Conservation (phyloP, 2,113 vertebrate genomes). For the Dasypus novemcinctus region DNA sequence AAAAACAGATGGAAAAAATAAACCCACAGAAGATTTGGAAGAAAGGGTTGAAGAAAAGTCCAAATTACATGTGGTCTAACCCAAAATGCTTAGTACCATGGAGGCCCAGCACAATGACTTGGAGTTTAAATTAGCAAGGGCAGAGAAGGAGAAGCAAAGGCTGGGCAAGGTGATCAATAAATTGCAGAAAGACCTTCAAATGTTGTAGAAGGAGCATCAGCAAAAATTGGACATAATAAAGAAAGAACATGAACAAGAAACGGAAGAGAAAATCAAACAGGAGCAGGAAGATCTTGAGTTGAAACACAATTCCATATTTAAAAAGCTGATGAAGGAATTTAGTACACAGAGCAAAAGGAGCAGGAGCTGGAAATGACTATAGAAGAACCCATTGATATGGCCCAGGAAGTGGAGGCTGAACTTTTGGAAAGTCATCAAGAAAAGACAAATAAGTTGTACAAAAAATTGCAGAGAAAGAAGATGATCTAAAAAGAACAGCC, state of each 20-base stretch:
- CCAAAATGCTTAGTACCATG: constrained; percentile 60
- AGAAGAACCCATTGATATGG: constrained; percentile 94
- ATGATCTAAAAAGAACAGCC: constrained; percentile 92
- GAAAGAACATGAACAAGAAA: constrained; percentile 91
- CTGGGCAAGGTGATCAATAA: constrained; percentile 87
- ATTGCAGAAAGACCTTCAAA: constrained; percentile 92
- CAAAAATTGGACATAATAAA: constrained; percentile 91
- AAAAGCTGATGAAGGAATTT: constrained; percentile 96
- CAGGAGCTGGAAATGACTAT: constrained; percentile 89
- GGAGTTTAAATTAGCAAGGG: constrained; percentile 83
- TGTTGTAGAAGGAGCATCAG: constrained; percentile 91
- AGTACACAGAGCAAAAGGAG: constrained; percentile 96
- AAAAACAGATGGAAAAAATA: constrained; percentile 77
- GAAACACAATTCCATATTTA: constrained; percentile 93
- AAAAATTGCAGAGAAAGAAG: constrained; percentile 92
- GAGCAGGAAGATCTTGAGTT: constrained; percentile 93
- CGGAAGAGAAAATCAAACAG: constrained; percentile 88
- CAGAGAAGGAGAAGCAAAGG: constrained; percentile 91
- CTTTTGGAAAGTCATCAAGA: constrained; percentile 90
- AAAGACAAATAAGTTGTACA: constrained; percentile 88
- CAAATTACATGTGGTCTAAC: constrained; percentile 69
- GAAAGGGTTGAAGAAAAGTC: constrained; percentile 73
- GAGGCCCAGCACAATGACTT: constrained; percentile 81
- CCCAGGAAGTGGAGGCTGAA: constrained; percentile 94
- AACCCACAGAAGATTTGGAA: constrained; percentile 74